Evolutionary conservation across 2,797 vertebrate genomes (phyloP).

Genomic region (Silurus lanzhouensis): DNA sequence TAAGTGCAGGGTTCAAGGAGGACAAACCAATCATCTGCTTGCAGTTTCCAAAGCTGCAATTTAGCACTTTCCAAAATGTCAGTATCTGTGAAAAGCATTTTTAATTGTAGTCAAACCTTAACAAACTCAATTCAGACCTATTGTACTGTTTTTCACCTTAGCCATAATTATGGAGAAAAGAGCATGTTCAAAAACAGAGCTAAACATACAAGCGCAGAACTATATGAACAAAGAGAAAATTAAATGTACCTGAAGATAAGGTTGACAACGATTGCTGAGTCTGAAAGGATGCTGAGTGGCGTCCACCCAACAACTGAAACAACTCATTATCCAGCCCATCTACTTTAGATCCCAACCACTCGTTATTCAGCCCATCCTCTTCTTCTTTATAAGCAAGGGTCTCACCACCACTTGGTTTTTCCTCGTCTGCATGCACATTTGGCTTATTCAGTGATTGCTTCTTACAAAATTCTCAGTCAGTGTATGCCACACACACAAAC

Average conservation of each 20-base stretch:
- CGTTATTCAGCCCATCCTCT: not conserved
- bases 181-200: not conserved
- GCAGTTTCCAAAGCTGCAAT: conserved; percentile 50
- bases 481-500: not conserved
- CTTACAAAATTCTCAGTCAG: not conserved
- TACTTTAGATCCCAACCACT: not conserved
- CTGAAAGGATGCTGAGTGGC: not conserved
- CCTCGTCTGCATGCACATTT: not conserved
- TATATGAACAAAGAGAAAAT: not conserved
- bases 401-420: not conserved
- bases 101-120: not conserved
- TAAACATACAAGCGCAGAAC: not conserved
- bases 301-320: conserved; percentile 4
- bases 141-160: not conserved
- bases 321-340: not conserved
- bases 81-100: conserved; percentile 31
- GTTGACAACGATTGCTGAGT: conserved; percentile 3
- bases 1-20: conserved; percentile 59
- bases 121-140: not conserved
- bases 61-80: conserved; percentile 42
- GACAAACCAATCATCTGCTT: conserved; percentile 71
- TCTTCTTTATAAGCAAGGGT: not conserved
- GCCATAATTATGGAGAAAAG: not conserved
- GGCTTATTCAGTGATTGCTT: not conserved
- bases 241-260: conserved; percentile 22